Base-by-base conservation (phyloP, 2,888 invertebrate species). In the Drosophila paramelanica region DNA sequence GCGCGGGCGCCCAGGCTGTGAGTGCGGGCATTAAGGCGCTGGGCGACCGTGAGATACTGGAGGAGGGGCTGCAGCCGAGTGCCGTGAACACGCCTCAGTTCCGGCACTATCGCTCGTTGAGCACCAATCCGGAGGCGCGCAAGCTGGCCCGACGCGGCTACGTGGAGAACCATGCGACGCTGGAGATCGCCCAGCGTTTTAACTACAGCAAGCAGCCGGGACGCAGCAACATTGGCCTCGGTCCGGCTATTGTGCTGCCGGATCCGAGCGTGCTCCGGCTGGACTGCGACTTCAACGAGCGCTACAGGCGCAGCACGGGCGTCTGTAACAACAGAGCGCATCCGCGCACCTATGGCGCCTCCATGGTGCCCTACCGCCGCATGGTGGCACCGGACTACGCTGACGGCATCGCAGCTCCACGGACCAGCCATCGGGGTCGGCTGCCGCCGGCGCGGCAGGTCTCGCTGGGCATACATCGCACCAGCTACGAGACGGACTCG, bases 361-460 rank as follows among this genome's bases (percentile, higher is more conserved):
- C 96, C 0, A 94, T 95, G 89, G 94, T 94, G n/a, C 95, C 96
- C 0, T 97, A 96, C 81, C 93, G 96, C 58, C 94, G 93, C 14
- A 94, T 94, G n/a, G 90, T 97, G 6, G 94, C 95, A 0, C 94
- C 97, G 0, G 95, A 94, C 85, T 97, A 97, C 90, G 94, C 94
- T 10, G 96, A 97, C 90, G 96, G 96, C 93, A 93, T 93, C 53
- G 94, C 95, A 25, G 90, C 94, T 0, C 97, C 97, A 0, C 93
- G 97, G 13, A 81, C 75, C 0, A 94, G 94, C 0, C 90, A 90
- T 51, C 60, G 45, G 0, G 67, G 69, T 0, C 52, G 43, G 13
- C 91, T 97, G 33, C 97, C 97, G 0, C 95, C 96, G 17, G 96
- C 97, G 0, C 94, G 97, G 14, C 94, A 95, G 81, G 94, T 97